These are phyloP conservation scores for Nesoenas mayeri DNA, from an alignment of 2,113 vertebrate genomes.

Conservation along the genomic window DNA sequence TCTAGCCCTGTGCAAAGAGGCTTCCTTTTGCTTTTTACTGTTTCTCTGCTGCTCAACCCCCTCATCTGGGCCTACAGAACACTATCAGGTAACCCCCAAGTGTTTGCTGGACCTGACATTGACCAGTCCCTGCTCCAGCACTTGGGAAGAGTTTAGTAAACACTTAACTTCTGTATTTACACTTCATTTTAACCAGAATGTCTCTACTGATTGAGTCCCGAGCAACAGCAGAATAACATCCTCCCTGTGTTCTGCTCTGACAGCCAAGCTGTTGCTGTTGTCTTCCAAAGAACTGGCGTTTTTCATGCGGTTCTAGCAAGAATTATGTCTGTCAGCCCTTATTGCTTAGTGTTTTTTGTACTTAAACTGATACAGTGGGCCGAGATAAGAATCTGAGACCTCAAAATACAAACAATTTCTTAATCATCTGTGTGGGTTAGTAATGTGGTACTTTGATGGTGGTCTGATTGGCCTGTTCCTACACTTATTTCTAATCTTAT, in stretches of 20 bases:
- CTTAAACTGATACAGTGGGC: background rate
- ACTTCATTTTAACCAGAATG: background rate
- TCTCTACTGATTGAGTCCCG: background rate
- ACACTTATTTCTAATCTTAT: background rate
- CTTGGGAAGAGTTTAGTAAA: background rate
- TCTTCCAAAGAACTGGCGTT: background rate
- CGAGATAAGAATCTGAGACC: background rate
- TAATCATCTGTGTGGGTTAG: background rate
- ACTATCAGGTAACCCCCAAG: accelerated
- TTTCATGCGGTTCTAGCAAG: background rate
- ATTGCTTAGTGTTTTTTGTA: background rate
- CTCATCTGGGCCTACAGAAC: background rate
- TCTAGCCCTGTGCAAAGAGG: background rate
- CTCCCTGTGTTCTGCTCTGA: background rate
- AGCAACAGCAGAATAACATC: background rate
- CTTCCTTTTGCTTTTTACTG: background rate
- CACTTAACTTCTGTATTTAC: background rate
- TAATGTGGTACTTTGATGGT: background rate
- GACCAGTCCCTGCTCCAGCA: background rate
- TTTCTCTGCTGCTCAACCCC: background rate
- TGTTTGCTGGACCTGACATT: background rate
- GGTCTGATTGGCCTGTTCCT: background rate
- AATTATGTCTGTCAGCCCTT: background rate
- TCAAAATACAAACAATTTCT: background rate
- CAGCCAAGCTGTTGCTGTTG: background rate